Evolutionary conservation across 2,888 invertebrate species (phyloP), one percentile per base, ranked within the genome.

Genomic region (Coronaproctus castanopsis): DNA sequence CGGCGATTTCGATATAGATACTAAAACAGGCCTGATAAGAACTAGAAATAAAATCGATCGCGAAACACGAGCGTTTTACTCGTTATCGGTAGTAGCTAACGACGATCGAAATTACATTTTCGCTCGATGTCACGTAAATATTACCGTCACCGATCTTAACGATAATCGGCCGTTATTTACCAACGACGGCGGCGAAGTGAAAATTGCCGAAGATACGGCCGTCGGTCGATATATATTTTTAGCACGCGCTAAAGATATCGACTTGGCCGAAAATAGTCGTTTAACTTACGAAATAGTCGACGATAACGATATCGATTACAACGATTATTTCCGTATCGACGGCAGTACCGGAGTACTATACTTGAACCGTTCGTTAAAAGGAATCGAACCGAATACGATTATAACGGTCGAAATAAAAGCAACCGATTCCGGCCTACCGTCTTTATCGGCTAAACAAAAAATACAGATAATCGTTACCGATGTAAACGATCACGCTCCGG

Each of bases 401-500:
- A 70, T 89, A 60, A 78, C 79, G 63, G 73, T 89, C 18, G 89
- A 90, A 72, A 82, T 91, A 21, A 83, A 81, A 55, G 90, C 89
- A 20, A 81, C 82, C n/a, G 92, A 92, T 72, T 83, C 84, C 57
- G 91, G 90, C 3, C 78, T 75, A 61, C 84, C 83, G 8, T 74
- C 84, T 8, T 74, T 90, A 55, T 80, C 83, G 20, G 83, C 87
- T 0, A 85, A 82, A 67, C 83, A 87, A 66, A 77, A 79, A 5
- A 78, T 90, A 53, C 76, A 79, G 24, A 78, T 87, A 52, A 78
- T 79, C 21, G 78, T 92, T 62, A 82, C 82, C 66, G 93, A 95
- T 71, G 89, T 93, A 1, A 96, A 96, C 71, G 91, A 95, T 72
- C 92, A 95, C 69, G 92, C 92, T 1, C 95, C 95, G 10, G 85